Evolutionary conservation across 1,140 invertebrate species (phyloP).

Genomic region (Drosophila eugracilis): DNA sequence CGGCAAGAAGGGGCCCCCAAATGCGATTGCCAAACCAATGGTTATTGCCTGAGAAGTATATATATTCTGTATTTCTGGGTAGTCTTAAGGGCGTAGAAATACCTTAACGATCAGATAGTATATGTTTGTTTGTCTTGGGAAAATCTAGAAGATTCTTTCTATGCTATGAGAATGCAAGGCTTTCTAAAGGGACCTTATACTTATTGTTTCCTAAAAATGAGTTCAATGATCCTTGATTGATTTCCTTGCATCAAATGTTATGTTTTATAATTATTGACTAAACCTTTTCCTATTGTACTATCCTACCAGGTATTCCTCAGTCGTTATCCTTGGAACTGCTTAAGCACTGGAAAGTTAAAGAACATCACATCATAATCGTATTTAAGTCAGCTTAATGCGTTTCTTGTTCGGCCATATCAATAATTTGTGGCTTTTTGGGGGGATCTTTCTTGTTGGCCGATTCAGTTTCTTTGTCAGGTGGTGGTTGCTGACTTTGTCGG

Average conservation of each 20-base stretch:
- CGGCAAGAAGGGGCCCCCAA: neutral
- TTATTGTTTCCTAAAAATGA: too few species aligned
- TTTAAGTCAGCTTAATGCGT: constrained; percentile 20
- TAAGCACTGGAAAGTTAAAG: neutral
- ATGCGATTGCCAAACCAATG: constrained; percentile 8
- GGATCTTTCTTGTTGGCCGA: neutral
- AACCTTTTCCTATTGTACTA: neutral
- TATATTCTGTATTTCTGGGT: neutral
- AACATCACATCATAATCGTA: constrained; percentile 8
- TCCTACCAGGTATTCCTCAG: constrained; percentile 2
- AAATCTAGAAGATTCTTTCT: too few species aligned
- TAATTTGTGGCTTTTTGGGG: constrained; percentile 3
- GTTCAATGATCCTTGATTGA: too few species aligned
- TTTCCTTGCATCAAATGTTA: too few species aligned
- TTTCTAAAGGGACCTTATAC: too few species aligned
- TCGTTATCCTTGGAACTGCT: constrained; percentile 9
- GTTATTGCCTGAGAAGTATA: neutral
- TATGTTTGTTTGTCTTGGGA: too few species aligned
- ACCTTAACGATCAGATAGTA: neutral
- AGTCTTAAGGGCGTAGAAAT: neutral
- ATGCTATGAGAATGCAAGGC: too few species aligned
- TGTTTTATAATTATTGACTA: too few species aligned
- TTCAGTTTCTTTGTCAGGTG: constrained; percentile 42
- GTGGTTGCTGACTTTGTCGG: constrained; percentile 5
- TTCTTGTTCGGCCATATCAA: constrained; percentile 8